Evolutionary conservation across 2,113 vertebrate genomes (phyloP), one percentile per base, ranked within the genome.

Genomic region (Chloroceryle aenea): DNA sequence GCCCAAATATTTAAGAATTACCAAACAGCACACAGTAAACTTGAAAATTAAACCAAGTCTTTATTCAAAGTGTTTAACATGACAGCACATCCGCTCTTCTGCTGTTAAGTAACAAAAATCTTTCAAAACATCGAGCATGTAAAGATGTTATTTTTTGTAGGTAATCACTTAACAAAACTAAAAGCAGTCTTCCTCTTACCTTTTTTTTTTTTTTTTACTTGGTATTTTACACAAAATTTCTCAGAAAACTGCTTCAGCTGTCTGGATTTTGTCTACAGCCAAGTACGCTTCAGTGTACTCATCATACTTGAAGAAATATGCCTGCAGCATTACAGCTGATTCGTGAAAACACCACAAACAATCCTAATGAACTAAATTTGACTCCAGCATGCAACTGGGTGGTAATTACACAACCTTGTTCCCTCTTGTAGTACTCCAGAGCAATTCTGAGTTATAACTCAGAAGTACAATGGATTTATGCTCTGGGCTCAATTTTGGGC

Each of bases 51-150:
- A 97, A 97, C 79, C 96, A 97, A 96, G 42, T 56, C 97, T 98
- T 98, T 98, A 98, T 98, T 98, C 82, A 97, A 98, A 97, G 97
- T 97, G 23, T 93, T 91, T 97, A 96, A 92, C 97, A 97, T 92
- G 86, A 97, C 94, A 98, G 96, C 97, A 97, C 91, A 85, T 97
- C 95, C 95, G 88, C 82, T 97, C 56, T 79, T 96, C 92, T 97
- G 93, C 96, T 98, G 94, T 97, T 96, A 97, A 96, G 25, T 96
- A 86, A 96, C 56, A 79, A 95, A 97, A 93, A 77, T 92, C 85
- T 95, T 94, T 84, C 61, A 78, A 97, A 97, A 78, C 93, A 96
- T 69, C 86, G 77, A 97, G 94, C 89, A 96, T 93, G 95, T 96
- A 66, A 91, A 92, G 56, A 96, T 45, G 22, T 48, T 50, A 26